A percentile compares a stretch with the other conserved stretches of the same genome.
These are phyloP conservation scores for Bostrychus sinensis DNA, from an alignment of 2,113 vertebrate species.

Conservation along the genomic window DNA sequence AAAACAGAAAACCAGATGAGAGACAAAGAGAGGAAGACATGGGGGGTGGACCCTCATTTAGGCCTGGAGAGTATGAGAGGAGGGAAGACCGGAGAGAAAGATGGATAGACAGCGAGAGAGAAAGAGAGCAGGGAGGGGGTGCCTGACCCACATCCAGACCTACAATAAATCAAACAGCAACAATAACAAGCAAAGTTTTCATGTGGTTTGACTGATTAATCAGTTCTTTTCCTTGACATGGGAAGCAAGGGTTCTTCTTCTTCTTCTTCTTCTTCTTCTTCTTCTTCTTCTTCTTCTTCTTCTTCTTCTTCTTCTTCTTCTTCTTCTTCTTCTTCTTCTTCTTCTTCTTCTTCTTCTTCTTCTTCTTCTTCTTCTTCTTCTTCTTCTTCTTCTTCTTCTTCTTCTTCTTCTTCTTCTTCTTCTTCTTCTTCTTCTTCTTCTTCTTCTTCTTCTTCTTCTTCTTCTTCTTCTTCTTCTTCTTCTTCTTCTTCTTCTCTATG, in stretches of 20 bases:
- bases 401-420: too few species aligned
- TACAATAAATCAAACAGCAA: constrained; percentile 80
- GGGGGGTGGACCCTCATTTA: constrained; percentile 64
- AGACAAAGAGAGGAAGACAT: constrained; percentile 72
- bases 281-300: too few species aligned
- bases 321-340: too few species aligned
- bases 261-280: constrained; percentile 40
- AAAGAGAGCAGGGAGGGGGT: constrained; percentile 22
- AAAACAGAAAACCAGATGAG: constrained; percentile 79
- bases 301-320: too few species aligned
- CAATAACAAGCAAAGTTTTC: constrained; percentile 79
- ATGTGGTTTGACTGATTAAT: constrained; percentile 75
- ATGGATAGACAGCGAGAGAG: constrained; percentile 20
- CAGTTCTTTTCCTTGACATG: constrained; percentile 47
- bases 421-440: too few species aligned
- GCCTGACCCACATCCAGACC: constrained; percentile 72
- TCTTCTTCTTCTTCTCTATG: too few species aligned
- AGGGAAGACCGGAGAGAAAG: constrained; percentile 28
- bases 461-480: too few species aligned
- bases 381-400: too few species aligned
- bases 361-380: too few species aligned
- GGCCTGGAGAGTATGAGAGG: constrained; percentile 40
- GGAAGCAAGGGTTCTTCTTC: constrained; percentile 45
- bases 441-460: too few species aligned
- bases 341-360: too few species aligned